Base-by-base conservation (phyloP, 2,797 vertebrate genomes). In the Tauraco hartlaubi region DNA sequence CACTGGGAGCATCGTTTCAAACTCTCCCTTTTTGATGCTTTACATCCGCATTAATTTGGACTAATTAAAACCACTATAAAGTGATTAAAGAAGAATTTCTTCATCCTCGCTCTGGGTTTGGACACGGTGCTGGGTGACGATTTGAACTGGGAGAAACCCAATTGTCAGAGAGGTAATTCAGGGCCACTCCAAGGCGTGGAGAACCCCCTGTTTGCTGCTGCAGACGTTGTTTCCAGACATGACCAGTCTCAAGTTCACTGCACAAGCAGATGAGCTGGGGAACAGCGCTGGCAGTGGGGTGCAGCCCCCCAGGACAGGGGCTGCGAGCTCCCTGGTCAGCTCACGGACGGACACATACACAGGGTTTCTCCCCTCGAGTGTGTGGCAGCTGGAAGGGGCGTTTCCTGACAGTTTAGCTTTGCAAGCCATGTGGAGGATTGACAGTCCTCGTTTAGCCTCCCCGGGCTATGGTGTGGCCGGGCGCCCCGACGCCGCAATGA, bases 311-410 rank as follows among this genome's bases (percentile, higher is more conserved):
- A 0, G 11, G 9, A 5, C 14, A 23, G 66, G 49, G 46, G 5
- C 79, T 69, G 46, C 2, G 7, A 55, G 26, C 8, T 26, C 62
- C 18, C 15, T 2, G 0, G 18, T 7, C 5, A 4, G 51, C 51
- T 18, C 81, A 18, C 0, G 1, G n/a, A n/a, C 21, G n/a, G 21
- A 61, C 17, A 51, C 37, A 39, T 17, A 2, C 2, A 0, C 1
- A 1, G 16, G 7, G 11, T 55, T 63, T 61, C 21, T 52, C 31
- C 28, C 4, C 2, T 13, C 5, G 17, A 12, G 4, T 5, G 46
- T 25, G 59, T 1, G 26, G 23, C 5, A 2, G 41, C 67, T 56
- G 81, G n/a, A 15, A 67, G n/a, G 7, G 22, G 7, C 35, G 2
- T 21, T 26, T 55, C 4, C 56, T 23, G 54, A 2, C 25, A 17